Evolutionary conservation across 2,113 vertebrate genomes (phyloP).

Genomic region (Ameiurus melas): DNA sequence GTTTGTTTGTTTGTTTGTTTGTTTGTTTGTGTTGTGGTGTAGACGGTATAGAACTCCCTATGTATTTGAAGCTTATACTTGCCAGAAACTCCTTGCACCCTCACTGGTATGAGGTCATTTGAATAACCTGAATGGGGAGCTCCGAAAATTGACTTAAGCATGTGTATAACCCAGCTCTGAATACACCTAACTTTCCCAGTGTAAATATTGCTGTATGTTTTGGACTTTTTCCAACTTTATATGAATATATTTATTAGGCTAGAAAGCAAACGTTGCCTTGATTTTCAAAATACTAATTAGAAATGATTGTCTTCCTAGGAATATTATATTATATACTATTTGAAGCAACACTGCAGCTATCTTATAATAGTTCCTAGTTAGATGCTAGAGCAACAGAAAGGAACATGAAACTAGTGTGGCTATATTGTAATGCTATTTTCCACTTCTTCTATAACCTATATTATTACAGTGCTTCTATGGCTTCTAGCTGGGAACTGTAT

Average conservation of each 20-base stretch:
- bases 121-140: background rate
- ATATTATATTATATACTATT: background rate
- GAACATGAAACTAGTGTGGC: background rate
- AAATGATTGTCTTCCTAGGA: background rate
- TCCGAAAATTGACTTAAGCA: background rate
- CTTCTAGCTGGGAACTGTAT: background rate
- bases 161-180: background rate
- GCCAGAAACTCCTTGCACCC: too few relatives aligned
- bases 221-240: background rate
- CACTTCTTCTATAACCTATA: background rate
- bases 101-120: background rate
- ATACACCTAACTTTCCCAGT: background rate
- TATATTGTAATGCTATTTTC: background rate
- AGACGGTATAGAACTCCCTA: background rate
- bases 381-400: background rate
- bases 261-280: background rate
- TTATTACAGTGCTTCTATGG: background rate
- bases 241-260: background rate
- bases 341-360: background rate
- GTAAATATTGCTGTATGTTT: background rate
- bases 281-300: background rate
- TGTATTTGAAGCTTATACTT: too few relatives aligned
- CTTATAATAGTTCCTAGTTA: background rate
- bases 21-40: background rate
- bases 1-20: background rate